These are phyloP conservation scores for Cheilosia scutellata DNA, from an alignment of 2,888 invertebrate genomes.

Conservation along the genomic window DNA sequence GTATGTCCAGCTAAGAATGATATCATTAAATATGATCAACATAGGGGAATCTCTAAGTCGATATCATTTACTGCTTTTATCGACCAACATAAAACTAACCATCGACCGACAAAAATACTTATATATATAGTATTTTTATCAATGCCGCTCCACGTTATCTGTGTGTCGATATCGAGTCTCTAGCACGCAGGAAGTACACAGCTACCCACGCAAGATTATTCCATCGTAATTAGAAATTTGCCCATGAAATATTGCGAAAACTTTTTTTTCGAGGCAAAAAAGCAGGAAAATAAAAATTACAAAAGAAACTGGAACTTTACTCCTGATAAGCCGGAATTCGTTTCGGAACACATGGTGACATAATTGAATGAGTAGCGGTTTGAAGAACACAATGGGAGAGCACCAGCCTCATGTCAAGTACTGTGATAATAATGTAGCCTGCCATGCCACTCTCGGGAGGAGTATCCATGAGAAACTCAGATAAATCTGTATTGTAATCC, in stretches of 20 bases:
- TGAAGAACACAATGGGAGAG: slow-evolving; percentile 59
- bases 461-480: slow-evolving; percentile 75
- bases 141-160: neutral
- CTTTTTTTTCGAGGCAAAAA: slow-evolving; percentile 45
- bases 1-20: too few relatives aligned
- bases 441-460: slow-evolving; percentile 32
- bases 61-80: too few relatives aligned
- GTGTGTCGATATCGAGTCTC: neutral
- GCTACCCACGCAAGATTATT: slow-evolving; percentile 36
- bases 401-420: slow-evolving; percentile 47
- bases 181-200: slow-evolving; percentile 52
- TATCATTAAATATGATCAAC: too few relatives aligned
- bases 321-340: slow-evolving; percentile 61
- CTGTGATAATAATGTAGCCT: slow-evolving; percentile 51
- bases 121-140: neutral
- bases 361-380: slow-evolving; percentile 64
- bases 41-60: too few relatives aligned
- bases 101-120: neutral
- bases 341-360: slow-evolving; percentile 74
- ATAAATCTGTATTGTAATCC: slow-evolving; percentile 63
- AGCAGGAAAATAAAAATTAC: slow-evolving; percentile 16
- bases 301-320: slow-evolving; percentile 59
- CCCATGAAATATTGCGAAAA: slow-evolving; percentile 74
- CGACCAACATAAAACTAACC: too few relatives aligned
- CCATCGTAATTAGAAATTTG: slow-evolving; percentile 69